A percentile compares a stretch with the other conserved stretches of the same genome.
phyloP scores from a whole-genome alignment of 1,140 invertebrate genomes.

The Aphidius ervi region DNA sequence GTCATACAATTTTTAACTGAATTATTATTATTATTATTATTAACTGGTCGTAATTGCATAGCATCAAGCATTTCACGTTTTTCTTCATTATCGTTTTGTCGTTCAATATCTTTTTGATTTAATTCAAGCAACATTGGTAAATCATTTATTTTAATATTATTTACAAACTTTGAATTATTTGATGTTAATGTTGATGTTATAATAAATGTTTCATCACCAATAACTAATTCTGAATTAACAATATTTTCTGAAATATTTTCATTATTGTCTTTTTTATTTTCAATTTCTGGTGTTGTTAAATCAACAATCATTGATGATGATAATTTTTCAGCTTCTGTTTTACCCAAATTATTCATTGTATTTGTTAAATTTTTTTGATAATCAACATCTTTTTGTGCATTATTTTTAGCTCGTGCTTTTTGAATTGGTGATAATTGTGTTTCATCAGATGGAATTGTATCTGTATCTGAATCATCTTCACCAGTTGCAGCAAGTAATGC shows the following conservation, averaged over 20 bases:
- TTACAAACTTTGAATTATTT: slow-evolving; percentile 24
- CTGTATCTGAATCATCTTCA: slow-evolving; percentile 43
- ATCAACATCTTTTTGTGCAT: slow-evolving; percentile 39
- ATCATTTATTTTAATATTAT: slow-evolving; percentile 5
- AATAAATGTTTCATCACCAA: slow-evolving; percentile 43
- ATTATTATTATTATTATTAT: slow-evolving; percentile 28
- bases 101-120: slow-evolving; percentile 13
- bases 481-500: slow-evolving; percentile 44
- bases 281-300: slow-evolving; percentile 16
- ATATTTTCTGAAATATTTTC: slow-evolving; percentile 17
- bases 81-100: slow-evolving; percentile 37
- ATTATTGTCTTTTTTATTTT: slow-evolving; percentile 20
- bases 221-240: slow-evolving; percentile 37
- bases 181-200: slow-evolving; percentile 42
- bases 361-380: slow-evolving; percentile 31
- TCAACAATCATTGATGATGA: slow-evolving; percentile 4
- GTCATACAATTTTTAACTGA: slow-evolving; percentile 43
- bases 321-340: slow-evolving; percentile 24
- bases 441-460: slow-evolving; percentile 39
- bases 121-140: slow-evolving; percentile 20
- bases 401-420: slow-evolving; percentile 43
- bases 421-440: slow-evolving; percentile 45
- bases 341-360: slow-evolving; percentile 35
- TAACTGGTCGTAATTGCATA: slow-evolving; percentile 40
- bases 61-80: slow-evolving; percentile 38